Evolutionary conservation across 2,113 vertebrate genomes (phyloP).

Genomic region (Galbula dea): DNA sequence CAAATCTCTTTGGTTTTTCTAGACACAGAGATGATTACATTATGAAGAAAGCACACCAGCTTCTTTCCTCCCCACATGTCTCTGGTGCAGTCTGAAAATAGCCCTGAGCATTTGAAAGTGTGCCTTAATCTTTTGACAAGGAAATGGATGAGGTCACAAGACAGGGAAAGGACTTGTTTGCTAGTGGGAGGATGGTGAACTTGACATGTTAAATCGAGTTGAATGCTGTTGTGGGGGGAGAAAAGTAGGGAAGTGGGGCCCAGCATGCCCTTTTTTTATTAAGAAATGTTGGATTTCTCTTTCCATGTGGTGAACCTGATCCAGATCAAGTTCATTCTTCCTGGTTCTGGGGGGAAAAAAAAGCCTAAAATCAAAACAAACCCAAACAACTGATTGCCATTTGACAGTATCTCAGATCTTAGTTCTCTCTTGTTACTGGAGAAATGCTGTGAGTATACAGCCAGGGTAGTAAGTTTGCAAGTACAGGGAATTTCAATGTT

Average conservation of each 20-base stretch:
- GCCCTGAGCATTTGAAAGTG: conserved; percentile 48
- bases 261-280: not conserved
- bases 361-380: not conserved
- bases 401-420: not conserved
- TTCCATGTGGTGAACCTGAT: too few species aligned
- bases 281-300: too few species aligned
- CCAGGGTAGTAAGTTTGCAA: not conserved
- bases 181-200: not conserved
- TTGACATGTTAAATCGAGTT: not conserved
- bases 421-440: not conserved
- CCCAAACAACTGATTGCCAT: not conserved
- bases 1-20: conserved; percentile 44
- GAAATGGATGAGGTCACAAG: conserved; percentile 47
- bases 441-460: not conserved
- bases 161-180: not conserved
- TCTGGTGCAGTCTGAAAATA: conserved; percentile 33
- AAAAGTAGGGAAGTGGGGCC: not conserved
- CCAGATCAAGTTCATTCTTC: too few species aligned
- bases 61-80: not conserved
- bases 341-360: too few species aligned
- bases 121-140: conserved; percentile 45
- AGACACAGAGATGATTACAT: conserved; percentile 60
- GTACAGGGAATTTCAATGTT: not conserved
- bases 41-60: not conserved
- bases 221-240: not conserved